These are phyloP conservation scores for Callorhinus ursinus DNA, from an alignment of 2,113 vertebrate species.

Conservation along the genomic window DNA sequence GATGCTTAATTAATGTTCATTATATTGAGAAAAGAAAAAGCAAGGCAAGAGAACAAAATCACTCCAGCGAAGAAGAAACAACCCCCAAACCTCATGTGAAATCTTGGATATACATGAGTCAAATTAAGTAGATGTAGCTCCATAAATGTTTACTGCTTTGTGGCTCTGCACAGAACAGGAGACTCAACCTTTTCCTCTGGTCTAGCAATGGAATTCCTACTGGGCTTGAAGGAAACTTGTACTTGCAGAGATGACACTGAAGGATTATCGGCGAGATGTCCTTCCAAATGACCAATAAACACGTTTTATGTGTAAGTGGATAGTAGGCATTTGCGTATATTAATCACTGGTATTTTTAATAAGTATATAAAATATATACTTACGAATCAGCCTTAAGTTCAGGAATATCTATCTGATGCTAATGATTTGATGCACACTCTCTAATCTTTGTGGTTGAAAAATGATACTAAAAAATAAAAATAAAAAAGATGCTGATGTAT, in stretches of 20 bases:
- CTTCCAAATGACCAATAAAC: neutral
- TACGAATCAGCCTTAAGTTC: neutral
- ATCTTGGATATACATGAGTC: fast-evolving
- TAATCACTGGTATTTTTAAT: neutral
- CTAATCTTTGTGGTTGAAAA: neutral
- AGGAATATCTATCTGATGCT: neutral
- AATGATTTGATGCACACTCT: neutral
- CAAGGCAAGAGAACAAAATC: neutral
- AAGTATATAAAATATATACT: neutral
- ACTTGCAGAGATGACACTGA: neutral
- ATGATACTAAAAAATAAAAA: neutral
- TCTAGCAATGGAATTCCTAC: neutral
- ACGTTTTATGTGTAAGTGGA: neutral
- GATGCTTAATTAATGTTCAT: neutral
- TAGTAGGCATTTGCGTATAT: too few species aligned
- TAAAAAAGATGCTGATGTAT: neutral
- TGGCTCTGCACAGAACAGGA: neutral
- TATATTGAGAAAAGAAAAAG: neutral
- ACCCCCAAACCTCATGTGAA: neutral
- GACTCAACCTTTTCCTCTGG: neutral
- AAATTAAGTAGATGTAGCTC: fast-evolving
- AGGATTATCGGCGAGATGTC: neutral
- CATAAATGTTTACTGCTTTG: fast-evolving
- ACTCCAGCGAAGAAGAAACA: neutral
- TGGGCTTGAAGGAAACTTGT: neutral